Evolutionary conservation across 2,797 vertebrate species (phyloP), one percentile per base, ranked within the genome.

Genomic region (Aulostomus chinensis): DNA sequence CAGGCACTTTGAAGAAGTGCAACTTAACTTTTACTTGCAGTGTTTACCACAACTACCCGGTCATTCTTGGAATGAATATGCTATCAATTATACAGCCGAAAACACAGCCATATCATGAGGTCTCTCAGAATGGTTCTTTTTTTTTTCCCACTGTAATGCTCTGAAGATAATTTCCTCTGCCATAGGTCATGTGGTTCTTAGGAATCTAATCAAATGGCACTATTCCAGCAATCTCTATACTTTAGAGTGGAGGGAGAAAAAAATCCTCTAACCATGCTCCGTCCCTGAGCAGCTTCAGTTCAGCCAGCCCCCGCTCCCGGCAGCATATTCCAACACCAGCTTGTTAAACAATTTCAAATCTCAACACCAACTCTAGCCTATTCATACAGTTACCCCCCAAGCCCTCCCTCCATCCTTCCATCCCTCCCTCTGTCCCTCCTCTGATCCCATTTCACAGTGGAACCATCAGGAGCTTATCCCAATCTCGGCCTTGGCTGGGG

Each of bases 371-470:
- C 70, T 73, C 56, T 33, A 45, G 38, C 47, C 61, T 73, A 56
- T 78, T 74, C 47, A 65, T 80, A 70, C 69, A 73, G 60, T 71
- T 40, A 55, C 18, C n/a, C 26, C 51, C 29, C 20, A 41, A 32
- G 43, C 50, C 43, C 55, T 59, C 45, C 57, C 46, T 58, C 57
- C 52, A 43, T 58, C 53, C 57, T 30, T 51, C 57, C 41, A 37
- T 60, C 50, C 64, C 67, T 75, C 67, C 52, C 70, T 71, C 58
- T 73, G 67, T 83, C 62, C 72, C 71, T 79, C 56, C 49, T 80
- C 78, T 83, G 82, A 87, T 88, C 86, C 76, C 68, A 73, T 88
- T 89, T 85, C 83, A 83, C 76, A 85, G 75, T 80, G 66, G 62
- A 80, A 77, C 81, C 78, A 76, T 76, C 77, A 83, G 78, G 65